Conservation (phyloP, 1,140 invertebrate genomes). For the Ephestia elutella region DNA sequence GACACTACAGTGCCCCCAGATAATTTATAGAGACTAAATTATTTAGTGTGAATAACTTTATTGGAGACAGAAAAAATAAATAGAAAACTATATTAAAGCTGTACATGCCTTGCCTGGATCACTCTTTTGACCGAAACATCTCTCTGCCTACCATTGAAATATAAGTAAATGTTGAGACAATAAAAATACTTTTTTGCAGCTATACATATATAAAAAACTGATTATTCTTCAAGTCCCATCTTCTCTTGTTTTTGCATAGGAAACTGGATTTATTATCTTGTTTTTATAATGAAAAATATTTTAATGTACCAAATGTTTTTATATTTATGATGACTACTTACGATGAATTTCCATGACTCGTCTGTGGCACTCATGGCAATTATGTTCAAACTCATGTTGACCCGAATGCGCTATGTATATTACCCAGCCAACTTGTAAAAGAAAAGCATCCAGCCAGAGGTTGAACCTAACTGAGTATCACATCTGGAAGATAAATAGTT, state of each 20-base stretch:
- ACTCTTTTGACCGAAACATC: too few species aligned
- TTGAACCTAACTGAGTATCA: conserved; percentile 71
- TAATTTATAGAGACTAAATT: too few species aligned
- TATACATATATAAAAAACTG: too few species aligned
- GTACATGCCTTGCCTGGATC: too few species aligned
- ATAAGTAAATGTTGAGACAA: too few species aligned
- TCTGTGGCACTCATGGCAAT: conserved; percentile 80
- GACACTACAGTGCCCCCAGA: too few species aligned
- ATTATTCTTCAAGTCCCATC: not conserved
- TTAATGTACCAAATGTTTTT: not conserved
- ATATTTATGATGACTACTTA: conserved; percentile 32
- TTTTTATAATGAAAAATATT: not conserved
- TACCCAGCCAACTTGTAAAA: conserved; percentile 82
- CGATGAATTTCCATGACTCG: conserved; percentile 35
- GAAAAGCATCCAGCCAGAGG: conserved; percentile 82
- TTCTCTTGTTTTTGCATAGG: not conserved
- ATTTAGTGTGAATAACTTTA: too few species aligned
- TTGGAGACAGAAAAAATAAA: too few species aligned
- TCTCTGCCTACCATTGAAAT: too few species aligned
- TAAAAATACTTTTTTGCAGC: not conserved
- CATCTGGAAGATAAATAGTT: conserved; percentile 41
- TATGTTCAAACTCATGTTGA: conserved; percentile 83
- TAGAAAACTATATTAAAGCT: too few species aligned
- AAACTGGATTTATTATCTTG: not conserved
- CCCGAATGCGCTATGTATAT: conserved; percentile 82